phyloP scores from a whole-genome alignment of 2,113 vertebrate species.

The Athene cunicularia region DNA sequence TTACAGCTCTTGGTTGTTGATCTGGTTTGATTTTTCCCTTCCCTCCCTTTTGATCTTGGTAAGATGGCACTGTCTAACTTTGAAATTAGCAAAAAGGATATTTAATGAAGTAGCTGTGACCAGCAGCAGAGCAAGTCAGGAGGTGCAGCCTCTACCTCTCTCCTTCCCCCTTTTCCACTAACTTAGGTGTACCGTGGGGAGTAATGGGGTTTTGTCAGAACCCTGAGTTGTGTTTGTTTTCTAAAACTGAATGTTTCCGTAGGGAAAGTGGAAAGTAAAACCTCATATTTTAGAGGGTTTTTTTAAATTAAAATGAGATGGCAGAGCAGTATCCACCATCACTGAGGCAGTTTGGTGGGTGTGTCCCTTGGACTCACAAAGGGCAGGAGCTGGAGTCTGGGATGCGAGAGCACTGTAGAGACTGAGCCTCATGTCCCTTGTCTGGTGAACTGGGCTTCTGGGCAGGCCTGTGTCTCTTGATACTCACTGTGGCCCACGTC shows the following conservation, averaged over 20 bases:
- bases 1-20: not conserved
- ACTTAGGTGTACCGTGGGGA: not conserved
- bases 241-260: not conserved
- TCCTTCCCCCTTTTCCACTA: not conserved
- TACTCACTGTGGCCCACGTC: rapidly evolving
- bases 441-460: not conserved
- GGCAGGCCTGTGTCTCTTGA: not conserved
- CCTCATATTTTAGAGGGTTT: too few relatives aligned
- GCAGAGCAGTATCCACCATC: not conserved
- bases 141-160: not conserved
- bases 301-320: not conserved
- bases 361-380: not conserved
- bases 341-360: not conserved
- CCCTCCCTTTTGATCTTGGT: not conserved
- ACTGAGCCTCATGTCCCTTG: not conserved
- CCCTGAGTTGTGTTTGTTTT: not conserved
- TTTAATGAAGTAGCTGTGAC: not conserved
- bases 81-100: not conserved
- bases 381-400: not conserved
- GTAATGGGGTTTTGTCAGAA: not conserved
- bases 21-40: not conserved
- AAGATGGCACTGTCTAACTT: not conserved
- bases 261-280: not conserved
- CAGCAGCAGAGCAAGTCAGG: not conserved
- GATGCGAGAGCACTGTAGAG: not conserved